phyloP scores from a whole-genome alignment of 2,113 vertebrate species.

The Campylorhamphus procurvoides region DNA sequence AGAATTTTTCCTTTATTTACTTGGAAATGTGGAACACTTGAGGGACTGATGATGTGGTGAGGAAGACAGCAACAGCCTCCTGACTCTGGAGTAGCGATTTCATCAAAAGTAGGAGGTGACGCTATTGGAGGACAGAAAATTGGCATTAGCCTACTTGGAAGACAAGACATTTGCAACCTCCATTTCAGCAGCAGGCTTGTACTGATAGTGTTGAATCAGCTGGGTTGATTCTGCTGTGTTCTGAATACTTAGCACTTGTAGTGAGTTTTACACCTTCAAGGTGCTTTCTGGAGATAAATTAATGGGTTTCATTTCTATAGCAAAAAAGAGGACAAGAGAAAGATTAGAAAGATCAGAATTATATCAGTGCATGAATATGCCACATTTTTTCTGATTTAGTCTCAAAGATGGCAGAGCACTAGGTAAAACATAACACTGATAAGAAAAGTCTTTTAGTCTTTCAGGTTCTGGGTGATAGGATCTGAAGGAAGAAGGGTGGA shows the following conservation, averaged over 20 bases:
- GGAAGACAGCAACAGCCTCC: background rate
- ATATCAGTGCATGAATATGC: background rate
- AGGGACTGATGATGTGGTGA: background rate
- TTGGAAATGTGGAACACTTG: background rate
- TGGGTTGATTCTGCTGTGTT: background rate
- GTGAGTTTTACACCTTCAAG: background rate
- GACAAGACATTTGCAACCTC: background rate
- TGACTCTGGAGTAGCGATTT: background rate
- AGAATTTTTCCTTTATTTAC: background rate
- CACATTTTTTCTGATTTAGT: background rate
- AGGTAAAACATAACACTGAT: conserved; percentile 4
- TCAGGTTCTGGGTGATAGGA: background rate
- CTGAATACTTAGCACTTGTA: background rate
- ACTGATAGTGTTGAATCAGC: background rate
- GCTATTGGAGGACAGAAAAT: background rate
- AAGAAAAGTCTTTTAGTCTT: background rate
- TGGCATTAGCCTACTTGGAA: background rate
- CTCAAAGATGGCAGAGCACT: background rate
- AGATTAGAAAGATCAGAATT: background rate
- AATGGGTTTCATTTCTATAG: background rate
- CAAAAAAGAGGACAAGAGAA: background rate
- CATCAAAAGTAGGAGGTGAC: background rate
- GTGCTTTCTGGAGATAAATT: background rate
- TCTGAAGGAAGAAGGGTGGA: background rate
- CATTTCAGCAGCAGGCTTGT: background rate